Percentiles rank a stretch among this genome's conserved stretches.
Evolutionary conservation across 1,140 invertebrate species (phyloP).

Genomic region (Colletes gigas): DNA sequence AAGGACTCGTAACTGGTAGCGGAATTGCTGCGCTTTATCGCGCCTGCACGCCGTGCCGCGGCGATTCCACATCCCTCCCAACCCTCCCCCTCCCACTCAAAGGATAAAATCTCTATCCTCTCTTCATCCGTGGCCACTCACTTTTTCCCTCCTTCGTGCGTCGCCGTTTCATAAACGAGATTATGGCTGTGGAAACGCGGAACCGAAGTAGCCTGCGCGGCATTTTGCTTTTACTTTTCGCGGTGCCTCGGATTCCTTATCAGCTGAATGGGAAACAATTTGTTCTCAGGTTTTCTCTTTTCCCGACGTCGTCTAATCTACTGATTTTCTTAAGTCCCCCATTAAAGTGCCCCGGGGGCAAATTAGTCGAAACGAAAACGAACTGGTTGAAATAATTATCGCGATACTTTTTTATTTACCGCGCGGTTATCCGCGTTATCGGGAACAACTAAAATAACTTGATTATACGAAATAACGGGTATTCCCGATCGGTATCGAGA

Average conservation of each 20-base stretch:
- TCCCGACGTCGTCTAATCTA: too few relatives aligned
- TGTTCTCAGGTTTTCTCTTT: too few relatives aligned
- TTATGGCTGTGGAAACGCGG: not conserved
- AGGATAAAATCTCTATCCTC: slow-evolving; percentile 12
- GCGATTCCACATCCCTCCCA: not conserved
- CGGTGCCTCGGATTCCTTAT: not conserved
- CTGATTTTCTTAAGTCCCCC: too few relatives aligned
- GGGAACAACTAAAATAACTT: too few relatives aligned
- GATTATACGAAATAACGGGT: too few relatives aligned
- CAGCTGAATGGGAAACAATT: not conserved
- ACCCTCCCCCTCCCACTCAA: not conserved
- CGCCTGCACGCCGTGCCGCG: not conserved
- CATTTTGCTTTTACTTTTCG: slow-evolving; percentile 35
- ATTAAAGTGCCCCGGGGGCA: too few relatives aligned
- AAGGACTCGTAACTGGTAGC: slow-evolving; percentile 49
- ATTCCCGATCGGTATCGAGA: too few relatives aligned
- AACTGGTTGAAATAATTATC: too few relatives aligned
- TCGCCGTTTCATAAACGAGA: not conserved
- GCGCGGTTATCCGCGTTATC: too few relatives aligned
- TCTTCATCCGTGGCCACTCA: too few relatives aligned
- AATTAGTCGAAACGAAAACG: too few relatives aligned
- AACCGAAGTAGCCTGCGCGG: not conserved
- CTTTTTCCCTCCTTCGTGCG: not conserved
- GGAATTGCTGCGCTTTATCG: slow-evolving; percentile 38
- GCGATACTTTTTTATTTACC: too few relatives aligned